Percentiles rank a stretch among this genome's conserved stretches.
phyloP scores from a whole-genome alignment of 2,888 invertebrate genomes.

The Aleiodes alternator region DNA sequence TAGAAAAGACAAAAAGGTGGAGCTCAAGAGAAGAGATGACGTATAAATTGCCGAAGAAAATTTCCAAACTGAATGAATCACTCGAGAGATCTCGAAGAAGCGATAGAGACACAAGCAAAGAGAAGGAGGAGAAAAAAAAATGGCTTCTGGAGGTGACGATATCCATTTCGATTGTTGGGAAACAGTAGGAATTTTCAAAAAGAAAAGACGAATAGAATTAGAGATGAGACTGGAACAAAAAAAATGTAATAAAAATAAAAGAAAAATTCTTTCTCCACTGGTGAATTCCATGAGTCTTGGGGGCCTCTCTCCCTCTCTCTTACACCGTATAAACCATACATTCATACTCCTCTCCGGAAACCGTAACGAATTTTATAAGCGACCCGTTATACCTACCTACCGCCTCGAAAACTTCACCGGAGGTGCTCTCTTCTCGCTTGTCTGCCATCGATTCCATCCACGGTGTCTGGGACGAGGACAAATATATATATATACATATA shows the following conservation, averaged over 20 bases:
- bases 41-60: constrained; percentile 24
- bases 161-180: constrained; percentile 54
- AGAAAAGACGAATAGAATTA: background rate
- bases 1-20: constrained; percentile 39
- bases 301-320: constrained; percentile 2
- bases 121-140: constrained; percentile 17
- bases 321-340: constrained; percentile 30
- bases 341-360: constrained; percentile 49
- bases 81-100: background rate
- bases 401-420: constrained; percentile 57
- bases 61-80: constrained; percentile 18
- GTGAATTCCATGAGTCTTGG: constrained; percentile 12
- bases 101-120: background rate
- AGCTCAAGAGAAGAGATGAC: constrained; percentile 34
- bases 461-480: constrained; percentile 39
- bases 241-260: constrained; percentile 9
- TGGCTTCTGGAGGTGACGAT: constrained; percentile 51
- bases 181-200: constrained; percentile 46
- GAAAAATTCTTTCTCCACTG: constrained; percentile 33
- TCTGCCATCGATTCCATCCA: constrained; percentile 32
- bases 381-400: constrained; percentile 57
- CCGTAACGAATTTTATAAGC: constrained; percentile 64
- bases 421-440: constrained; percentile 48
- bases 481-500: constrained; percentile 44
- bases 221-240: background rate